phyloP scores from a whole-genome alignment of 2,888 invertebrate genomes.

The Yponomeuta plumbellus region DNA sequence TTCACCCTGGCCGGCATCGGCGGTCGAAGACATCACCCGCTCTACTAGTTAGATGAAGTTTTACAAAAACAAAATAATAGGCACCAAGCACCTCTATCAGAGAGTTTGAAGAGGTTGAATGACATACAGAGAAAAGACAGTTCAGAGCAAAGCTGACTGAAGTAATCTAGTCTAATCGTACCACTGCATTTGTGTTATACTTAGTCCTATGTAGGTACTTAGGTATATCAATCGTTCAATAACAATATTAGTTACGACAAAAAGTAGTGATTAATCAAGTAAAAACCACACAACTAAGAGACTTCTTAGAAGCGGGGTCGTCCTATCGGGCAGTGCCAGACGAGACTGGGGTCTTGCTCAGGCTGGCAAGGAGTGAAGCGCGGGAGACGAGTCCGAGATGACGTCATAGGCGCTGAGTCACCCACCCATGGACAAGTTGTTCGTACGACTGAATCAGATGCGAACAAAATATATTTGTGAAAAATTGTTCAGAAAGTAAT shows the following conservation, averaged over 20 bases:
- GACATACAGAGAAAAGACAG: neutral
- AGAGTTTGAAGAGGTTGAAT: neutral
- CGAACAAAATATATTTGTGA: neutral
- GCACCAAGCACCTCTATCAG: neutral
- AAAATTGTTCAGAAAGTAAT: no score
- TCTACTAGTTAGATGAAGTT: neutral
- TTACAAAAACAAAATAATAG: neutral
- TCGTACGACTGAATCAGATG: neutral
- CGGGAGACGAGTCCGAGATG: neutral
- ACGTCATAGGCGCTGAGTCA: neutral
- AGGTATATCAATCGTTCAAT: neutral
- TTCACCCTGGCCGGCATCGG: constrained; percentile 60
- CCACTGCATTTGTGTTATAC: neutral
- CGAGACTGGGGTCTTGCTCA: neutral
- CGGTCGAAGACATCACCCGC: constrained; percentile 37
- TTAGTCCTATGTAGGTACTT: neutral
- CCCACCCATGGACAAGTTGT: neutral
- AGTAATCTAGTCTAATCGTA: neutral
- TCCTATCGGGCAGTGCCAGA: neutral
- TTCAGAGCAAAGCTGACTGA: neutral
- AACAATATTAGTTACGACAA: no score
- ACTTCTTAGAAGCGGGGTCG: neutral
- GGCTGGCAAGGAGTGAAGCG: neutral
- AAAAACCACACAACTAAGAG: neutral
- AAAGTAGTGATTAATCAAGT: neutral